Conservation (phyloP, 1,140 invertebrate genomes). For the Tetramorium alpestre region DNA sequence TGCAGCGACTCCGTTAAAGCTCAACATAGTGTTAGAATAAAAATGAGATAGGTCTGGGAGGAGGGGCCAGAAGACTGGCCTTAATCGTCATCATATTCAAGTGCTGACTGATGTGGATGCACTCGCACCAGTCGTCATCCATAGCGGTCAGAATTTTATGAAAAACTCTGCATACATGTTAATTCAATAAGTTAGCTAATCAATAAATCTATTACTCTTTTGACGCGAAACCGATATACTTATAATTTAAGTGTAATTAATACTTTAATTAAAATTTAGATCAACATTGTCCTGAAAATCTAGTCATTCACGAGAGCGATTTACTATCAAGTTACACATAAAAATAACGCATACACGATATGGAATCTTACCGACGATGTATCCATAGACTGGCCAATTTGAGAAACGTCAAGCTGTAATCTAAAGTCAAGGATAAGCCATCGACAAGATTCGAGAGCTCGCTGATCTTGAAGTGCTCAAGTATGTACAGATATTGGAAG, state of each 20-base stretch:
- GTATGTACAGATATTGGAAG: conserved; percentile 45
- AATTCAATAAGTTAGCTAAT: not conserved
- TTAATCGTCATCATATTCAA: conserved; percentile 20
- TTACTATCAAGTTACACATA: not conserved
- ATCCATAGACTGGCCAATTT: conserved; percentile 37
- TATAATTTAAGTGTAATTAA: not conserved
- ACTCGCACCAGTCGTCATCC: conserved; percentile 14
- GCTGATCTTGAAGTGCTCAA: not conserved
- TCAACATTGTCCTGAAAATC: not conserved
- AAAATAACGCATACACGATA: not conserved
- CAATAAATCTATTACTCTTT: too few relatives aligned
- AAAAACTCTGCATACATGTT: conserved; percentile 1
- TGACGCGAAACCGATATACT: not conserved
- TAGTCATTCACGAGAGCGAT: not conserved
- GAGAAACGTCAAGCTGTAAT: conserved; percentile 9
- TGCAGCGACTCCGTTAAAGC: not conserved
- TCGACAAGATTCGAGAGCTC: conserved; percentile 34
- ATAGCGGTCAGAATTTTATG: conserved; percentile 1
- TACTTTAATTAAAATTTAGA: not conserved
- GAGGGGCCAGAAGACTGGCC: not conserved
- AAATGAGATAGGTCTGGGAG: conserved; percentile 2
- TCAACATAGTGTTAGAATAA: conserved; percentile 26
- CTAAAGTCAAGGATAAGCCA: conserved; percentile 9
- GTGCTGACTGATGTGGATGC: not conserved
- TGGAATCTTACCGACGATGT: conserved; percentile 32